A percentile compares a stretch with the other conserved stretches of the same genome.
Conservation (phyloP, 2,113 vertebrate genomes). For the Jaculus jaculus region DNA sequence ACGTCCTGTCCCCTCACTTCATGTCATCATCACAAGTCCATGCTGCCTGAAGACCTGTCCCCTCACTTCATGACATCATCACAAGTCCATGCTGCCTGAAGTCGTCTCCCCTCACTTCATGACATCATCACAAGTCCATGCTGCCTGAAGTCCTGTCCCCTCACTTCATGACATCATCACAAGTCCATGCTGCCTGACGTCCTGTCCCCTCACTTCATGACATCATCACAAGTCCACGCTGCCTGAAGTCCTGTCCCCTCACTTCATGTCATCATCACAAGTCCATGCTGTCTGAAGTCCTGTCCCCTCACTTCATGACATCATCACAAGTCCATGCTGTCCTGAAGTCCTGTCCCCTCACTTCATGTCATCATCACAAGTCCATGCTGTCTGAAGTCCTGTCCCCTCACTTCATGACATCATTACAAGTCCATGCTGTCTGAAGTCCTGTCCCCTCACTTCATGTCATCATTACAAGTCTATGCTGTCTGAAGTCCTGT, state of each 20-base stretch:
- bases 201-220: no score
- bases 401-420: no score
- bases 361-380: background rate
- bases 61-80: background rate
- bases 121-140: background rate
- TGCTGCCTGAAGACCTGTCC: no score
- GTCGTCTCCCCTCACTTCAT: no score
- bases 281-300: background rate
- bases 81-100: background rate
- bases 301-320: no score
- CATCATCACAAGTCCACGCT: background rate
- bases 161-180: background rate
- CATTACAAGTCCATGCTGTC: background rate
- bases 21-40: background rate
- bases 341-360: no score
- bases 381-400: background rate
- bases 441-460: no score
- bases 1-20: no score
- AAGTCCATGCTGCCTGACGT: background rate
- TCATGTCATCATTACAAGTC: background rate
- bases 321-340: background rate
- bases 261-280: background rate
- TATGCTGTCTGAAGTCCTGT: fast-evolving
- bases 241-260: no score
- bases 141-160: no score